Conservation (phyloP, 2,888 invertebrate species). For the Lamproptera curius region DNA sequence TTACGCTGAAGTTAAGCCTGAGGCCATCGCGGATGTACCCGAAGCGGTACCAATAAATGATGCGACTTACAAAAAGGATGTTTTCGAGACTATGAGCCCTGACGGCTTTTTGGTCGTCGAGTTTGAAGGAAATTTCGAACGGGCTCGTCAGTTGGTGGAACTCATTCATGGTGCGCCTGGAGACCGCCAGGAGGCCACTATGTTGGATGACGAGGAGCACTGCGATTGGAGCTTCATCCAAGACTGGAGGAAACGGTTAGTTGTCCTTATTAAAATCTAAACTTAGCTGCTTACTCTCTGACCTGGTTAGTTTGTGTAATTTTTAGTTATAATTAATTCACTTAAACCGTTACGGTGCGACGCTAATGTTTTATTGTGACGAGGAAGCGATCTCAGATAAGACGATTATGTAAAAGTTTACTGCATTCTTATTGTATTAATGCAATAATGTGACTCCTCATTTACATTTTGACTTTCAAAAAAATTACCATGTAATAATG, state of each 20-base stretch:
- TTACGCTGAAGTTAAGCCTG: slow-evolving; percentile 62
- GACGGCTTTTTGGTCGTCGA: slow-evolving; percentile 80
- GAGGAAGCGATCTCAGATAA: slow-evolving; percentile 38
- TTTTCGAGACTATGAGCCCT: slow-evolving; percentile 57
- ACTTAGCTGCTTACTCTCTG: slow-evolving; percentile 31
- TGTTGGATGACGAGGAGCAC: slow-evolving; percentile 69
- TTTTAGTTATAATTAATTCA: slow-evolving; percentile 41
- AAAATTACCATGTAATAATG: too few relatives aligned
- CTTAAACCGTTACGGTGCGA: slow-evolving; percentile 44
- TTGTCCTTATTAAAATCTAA: slow-evolving; percentile 22
- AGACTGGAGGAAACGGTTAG: slow-evolving; percentile 84
- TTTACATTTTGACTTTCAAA: neutral
- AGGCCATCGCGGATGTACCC: slow-evolving; percentile 35
- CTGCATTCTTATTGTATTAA: slow-evolving; percentile 12
- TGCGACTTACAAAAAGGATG: slow-evolving; percentile 64
- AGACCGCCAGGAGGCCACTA: slow-evolving; percentile 66
- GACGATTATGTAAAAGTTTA: slow-evolving; percentile 29
- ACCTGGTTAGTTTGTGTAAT: slow-evolving; percentile 46
- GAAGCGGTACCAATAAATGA: slow-evolving; percentile 57
- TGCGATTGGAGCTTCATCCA: slow-evolving; percentile 88
- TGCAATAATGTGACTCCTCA: neutral
- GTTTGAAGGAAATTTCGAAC: slow-evolving; percentile 80
- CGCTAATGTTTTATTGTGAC: slow-evolving; percentile 50
- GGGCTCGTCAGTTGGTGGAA: slow-evolving; percentile 80
- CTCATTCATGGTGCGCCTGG: slow-evolving; percentile 62